A percentile compares a stretch with the other conserved stretches of the same genome.
Conservation (phyloP, 2,113 vertebrate species). For the Boulengeromyrus knoepffleri region DNA sequence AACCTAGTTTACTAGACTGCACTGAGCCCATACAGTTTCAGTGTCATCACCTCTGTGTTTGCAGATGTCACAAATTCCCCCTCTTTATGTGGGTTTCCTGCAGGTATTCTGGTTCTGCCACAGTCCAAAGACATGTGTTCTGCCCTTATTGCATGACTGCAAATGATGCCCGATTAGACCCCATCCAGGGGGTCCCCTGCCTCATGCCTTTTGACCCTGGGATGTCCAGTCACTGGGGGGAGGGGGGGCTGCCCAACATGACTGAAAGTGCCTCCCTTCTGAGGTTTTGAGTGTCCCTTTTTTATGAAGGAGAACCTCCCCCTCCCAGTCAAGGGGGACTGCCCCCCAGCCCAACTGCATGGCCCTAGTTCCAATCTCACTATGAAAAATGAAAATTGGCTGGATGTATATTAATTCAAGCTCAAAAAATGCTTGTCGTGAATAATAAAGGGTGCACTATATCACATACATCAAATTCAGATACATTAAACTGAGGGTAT, state of each 20-base stretch:
- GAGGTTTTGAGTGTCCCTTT: neutral
- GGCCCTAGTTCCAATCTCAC: neutral
- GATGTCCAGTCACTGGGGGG: neutral
- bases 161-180: neutral
- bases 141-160: neutral
- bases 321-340: neutral
- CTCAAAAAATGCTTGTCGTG: neutral
- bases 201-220: neutral
- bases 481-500: neutral
- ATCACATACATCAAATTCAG: neutral
- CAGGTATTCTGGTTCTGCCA: neutral
- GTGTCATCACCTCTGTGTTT: neutral
- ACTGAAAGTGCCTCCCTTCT: neutral
- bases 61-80: neutral
- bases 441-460: neutral
- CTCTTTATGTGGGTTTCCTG: neutral
- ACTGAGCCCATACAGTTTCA: neutral
- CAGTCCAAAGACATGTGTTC: neutral
- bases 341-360: neutral
- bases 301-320: neutral
- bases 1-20: neutral
- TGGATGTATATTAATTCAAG: neutral
- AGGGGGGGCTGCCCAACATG: neutral
- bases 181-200: neutral
- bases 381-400: neutral